phyloP scores from a whole-genome alignment of 2,113 vertebrate genomes.

The Antennarius striatus region DNA sequence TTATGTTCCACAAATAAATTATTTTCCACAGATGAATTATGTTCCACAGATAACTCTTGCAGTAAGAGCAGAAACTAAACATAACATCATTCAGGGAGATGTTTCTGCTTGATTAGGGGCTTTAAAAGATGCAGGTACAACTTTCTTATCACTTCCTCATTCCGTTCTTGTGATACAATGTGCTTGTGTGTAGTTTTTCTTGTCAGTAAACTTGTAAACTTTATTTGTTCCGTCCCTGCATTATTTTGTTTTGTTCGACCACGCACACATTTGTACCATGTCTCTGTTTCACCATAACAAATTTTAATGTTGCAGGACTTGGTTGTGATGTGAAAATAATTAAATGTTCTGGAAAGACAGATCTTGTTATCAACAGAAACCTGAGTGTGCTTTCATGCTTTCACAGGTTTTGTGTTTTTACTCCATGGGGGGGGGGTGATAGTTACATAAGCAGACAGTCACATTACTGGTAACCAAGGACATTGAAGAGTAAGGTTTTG shows the following conservation, averaged over 20 bases:
- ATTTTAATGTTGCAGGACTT: conserved; percentile 9
- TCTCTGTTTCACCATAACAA: conserved; percentile 22
- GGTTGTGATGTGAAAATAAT: conserved; percentile 35
- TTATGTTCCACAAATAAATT: not conserved
- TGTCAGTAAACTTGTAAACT: conserved; percentile 21
- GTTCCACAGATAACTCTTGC: too few species aligned
- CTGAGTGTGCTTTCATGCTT: conserved; percentile 45
- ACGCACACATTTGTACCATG: not conserved
- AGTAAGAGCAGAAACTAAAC: conserved; percentile 1
- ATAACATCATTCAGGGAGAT: not conserved
- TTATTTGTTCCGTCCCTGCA: conserved; percentile 5
- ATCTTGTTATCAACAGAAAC: conserved; percentile 69
- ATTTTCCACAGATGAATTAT: not conserved
- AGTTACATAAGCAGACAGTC: conserved; percentile 50
- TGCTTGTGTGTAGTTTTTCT: conserved; percentile 37
- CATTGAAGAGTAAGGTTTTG: conserved; percentile 22
- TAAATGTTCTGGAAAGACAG: conserved; percentile 32
- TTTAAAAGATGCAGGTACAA: conserved; percentile 4
- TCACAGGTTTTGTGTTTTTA: conserved; percentile 47
- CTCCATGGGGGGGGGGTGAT: conserved; percentile 47
- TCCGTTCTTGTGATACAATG: conserved; percentile 28
- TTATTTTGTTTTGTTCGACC: conserved; percentile 21
- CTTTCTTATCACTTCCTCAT: conserved; percentile 40
- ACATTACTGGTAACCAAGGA: conserved; percentile 28
- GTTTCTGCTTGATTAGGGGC: conserved; percentile 1